Percentiles rank a stretch among this genome's conserved stretches.
Evolutionary conservation across 2,888 invertebrate genomes (phyloP).

Genomic region (Elmis aenea): DNA sequence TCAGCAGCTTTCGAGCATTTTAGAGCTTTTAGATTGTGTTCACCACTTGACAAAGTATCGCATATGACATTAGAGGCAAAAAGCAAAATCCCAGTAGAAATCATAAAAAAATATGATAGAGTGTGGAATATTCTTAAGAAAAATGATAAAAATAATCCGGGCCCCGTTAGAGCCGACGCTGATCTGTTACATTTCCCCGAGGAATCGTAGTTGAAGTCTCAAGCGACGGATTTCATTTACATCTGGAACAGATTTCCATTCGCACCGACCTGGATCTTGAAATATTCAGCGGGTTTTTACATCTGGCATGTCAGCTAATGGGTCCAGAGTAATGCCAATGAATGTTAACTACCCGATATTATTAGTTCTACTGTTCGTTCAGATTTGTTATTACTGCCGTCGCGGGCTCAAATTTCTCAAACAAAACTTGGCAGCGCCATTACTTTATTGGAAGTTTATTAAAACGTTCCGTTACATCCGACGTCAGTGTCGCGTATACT

Average conservation of each 20-base stretch:
- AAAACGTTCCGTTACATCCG: no score
- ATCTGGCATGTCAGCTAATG: conserved; percentile 40
- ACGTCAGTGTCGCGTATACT: no score
- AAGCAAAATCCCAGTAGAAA: conserved; percentile 23
- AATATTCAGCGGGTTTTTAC: conserved; percentile 43
- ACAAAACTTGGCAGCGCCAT: no score
- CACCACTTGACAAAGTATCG: conserved; percentile 14
- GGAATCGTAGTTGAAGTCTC: conserved; percentile 41
- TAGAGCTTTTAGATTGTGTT: no score
- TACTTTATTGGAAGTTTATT: no score
- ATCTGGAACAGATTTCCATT: conserved; percentile 44
- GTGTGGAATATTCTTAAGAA: conserved; percentile 28
- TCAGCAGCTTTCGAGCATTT: no score
- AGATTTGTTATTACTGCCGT: no score
- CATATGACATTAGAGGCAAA: conserved; percentile 15
- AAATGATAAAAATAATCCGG: conserved; percentile 30
- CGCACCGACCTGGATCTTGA: conserved; percentile 39
- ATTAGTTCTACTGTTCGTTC: no score
- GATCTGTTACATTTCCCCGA: conserved; percentile 40
- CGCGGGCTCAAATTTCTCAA: no score
- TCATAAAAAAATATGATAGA: conserved; percentile 27
- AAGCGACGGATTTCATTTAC: conserved; percentile 43
- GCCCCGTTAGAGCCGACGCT: conserved; percentile 37
- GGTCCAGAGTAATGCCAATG: conserved; percentile 40
- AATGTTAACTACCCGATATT: conserved; percentile 41